Evolutionary conservation across 2,113 vertebrate species (phyloP).

Genomic region (Scopus umbretta): DNA sequence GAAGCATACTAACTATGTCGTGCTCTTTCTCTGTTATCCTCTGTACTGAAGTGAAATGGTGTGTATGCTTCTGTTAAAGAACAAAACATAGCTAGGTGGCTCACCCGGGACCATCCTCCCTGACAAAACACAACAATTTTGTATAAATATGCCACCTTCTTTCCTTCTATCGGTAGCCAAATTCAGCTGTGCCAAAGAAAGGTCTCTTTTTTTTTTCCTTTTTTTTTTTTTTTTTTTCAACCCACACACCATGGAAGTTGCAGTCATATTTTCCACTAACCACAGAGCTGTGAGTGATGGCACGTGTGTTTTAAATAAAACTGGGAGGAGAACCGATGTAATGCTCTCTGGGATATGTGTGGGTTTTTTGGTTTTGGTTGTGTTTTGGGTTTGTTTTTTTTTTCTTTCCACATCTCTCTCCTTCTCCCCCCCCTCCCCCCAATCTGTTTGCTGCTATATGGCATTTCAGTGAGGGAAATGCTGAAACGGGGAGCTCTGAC

Average conservation of each 20-base stretch:
- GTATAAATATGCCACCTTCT: slow-evolving; percentile 23
- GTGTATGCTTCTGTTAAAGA: background rate
- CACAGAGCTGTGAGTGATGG: slow-evolving; percentile 58
- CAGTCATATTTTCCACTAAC: slow-evolving; percentile 72
- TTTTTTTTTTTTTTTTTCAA: background rate
- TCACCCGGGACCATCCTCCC: background rate
- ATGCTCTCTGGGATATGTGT: slow-evolving; percentile 35
- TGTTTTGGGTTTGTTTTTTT: no score
- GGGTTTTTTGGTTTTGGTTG: no score
- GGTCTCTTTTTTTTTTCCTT: background rate
- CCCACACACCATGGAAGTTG: slow-evolving; percentile 45
- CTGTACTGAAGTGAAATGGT: background rate
- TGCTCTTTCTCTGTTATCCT: background rate
- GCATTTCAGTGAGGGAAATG: background rate
- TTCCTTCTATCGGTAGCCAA: slow-evolving; percentile 23
- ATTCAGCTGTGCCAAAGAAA: slow-evolving; percentile 26
- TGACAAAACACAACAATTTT: background rate
- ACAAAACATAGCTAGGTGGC: background rate
- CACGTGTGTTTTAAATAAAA: slow-evolving; percentile 68
- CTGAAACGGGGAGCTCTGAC: background rate
- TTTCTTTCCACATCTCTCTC: background rate
- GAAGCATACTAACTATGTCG: background rate
- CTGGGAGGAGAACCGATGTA: slow-evolving; percentile 59
- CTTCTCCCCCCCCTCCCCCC: background rate
- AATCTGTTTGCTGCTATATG: background rate